Evolutionary conservation across 1,140 invertebrate genomes (phyloP).

Genomic region (Phenacoccus solenopsis): DNA sequence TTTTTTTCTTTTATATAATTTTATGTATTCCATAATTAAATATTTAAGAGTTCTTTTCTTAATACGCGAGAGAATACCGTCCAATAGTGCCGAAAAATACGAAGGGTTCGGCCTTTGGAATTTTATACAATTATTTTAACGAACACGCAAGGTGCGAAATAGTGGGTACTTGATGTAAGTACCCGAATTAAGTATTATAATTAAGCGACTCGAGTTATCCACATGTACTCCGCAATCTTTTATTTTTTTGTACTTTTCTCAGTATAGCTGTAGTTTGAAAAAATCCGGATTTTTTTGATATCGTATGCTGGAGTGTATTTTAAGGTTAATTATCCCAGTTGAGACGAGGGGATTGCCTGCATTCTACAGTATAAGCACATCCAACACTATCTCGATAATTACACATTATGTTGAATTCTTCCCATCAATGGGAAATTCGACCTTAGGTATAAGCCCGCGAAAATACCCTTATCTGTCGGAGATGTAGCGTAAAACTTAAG

Average conservation of each 20-base stretch:
- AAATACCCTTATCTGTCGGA: not conserved
- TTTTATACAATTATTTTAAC: not conserved
- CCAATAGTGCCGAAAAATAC: too few relatives aligned
- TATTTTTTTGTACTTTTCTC: too few relatives aligned
- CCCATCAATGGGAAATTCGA: not conserved
- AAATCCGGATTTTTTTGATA: not conserved
- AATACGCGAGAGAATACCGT: too few relatives aligned
- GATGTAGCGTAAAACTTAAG: too few relatives aligned
- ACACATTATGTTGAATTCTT: not conserved
- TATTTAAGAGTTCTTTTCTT: too few relatives aligned
- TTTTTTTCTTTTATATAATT: not conserved
- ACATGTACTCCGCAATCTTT: too few relatives aligned
- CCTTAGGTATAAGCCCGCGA: not conserved
- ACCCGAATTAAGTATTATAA: slow-evolving; percentile 2
- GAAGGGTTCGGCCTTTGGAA: too few relatives aligned
- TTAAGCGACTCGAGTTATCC: not conserved
- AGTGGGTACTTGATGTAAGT: not conserved
- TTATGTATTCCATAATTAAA: too few relatives aligned
- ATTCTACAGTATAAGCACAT: not conserved
- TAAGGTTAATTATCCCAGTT: not conserved
- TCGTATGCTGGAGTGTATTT: not conserved
- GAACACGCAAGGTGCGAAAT: slow-evolving; percentile 1
- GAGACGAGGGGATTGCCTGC: not conserved
- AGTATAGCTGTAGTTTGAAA: too few relatives aligned
- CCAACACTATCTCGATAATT: not conserved